These are phyloP conservation scores for Riptortus pedestris DNA, from an alignment of 1,140 invertebrate species.

Conservation along the genomic window DNA sequence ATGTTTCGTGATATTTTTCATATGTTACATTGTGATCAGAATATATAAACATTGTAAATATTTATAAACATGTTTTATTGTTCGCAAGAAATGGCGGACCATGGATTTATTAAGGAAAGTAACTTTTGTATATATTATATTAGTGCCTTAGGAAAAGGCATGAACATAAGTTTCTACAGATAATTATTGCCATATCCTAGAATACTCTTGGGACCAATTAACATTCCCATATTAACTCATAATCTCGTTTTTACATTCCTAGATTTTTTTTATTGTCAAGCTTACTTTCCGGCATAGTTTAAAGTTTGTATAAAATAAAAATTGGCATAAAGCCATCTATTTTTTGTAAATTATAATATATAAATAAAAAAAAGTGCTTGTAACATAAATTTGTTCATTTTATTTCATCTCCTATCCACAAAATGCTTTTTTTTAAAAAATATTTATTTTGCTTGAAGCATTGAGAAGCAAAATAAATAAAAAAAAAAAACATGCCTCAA, in stretches of 20 bases:
- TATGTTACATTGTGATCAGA: slow-evolving; percentile 10
- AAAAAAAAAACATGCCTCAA: no score
- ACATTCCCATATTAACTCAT: slow-evolving; percentile 4
- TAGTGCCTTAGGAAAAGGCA: slow-evolving; percentile 7
- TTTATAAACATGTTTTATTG: slow-evolving; percentile 1
- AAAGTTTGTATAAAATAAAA: slow-evolving; percentile 14
- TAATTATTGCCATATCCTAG: slow-evolving; percentile 12
- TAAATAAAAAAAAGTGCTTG: slow-evolving; percentile 22
- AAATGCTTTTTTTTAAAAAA: no score
- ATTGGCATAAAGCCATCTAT: slow-evolving; percentile 4
- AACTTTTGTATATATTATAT: slow-evolving; percentile 8
- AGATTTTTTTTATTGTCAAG: slow-evolving; percentile 4
- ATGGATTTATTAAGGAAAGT: neutral
- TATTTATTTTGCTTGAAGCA: no score
- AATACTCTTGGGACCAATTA: slow-evolving; percentile 16
- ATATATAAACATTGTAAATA: neutral
- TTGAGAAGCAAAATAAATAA: no score
- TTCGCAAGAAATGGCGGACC: neutral
- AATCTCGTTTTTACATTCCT: neutral
- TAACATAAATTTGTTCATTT: slow-evolving; percentile 9
- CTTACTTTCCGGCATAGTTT: slow-evolving; percentile 10
- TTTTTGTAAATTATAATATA: slow-evolving; percentile 23
- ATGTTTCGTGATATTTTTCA: slow-evolving; percentile 12
- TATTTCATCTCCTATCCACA: neutral
- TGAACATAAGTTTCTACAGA: no score